Base-by-base conservation (phyloP, 2,113 vertebrate genomes). In the Eubucco bourcierii region DNA sequence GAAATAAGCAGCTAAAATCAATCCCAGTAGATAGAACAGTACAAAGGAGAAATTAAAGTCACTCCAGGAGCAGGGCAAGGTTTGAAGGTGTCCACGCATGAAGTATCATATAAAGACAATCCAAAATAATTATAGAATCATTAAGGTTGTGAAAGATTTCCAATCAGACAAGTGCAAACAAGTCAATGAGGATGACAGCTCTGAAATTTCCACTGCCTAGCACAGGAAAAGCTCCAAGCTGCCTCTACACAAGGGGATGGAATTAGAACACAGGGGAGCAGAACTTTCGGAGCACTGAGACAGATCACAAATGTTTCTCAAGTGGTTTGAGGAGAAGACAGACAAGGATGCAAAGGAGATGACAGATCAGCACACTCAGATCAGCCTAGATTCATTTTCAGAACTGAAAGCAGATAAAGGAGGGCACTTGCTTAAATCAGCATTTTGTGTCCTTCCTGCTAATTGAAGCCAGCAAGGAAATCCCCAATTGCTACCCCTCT, bases 391-490 rank as follows among this genome's bases (percentile, higher is more conserved):
- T 31, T 50, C 0, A 8, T 68, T 67, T 84, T 65, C n/a, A 75
- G 60, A 88, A 56, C 27, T 7, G 6, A 80, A 64, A 56, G 25
- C 2, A 41, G 24, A 28, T 20, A 67, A 2, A 52, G 12, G 33
- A 59, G 12, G 20, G 74, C 53, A 68, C 8, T 75, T 76, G 10
- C 52, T 71, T 47, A 34, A 56, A n/a, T 24, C 17, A 24, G 15
- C 9, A 15, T 10, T 80, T 71, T 68, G 41, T n/a, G 37, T 23
- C 25, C 39, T 70, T 53, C 31, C 58, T 63, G 59, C 21, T 44
- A 4, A 31, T 12, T 0, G 0, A 41, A 78, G 28, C 2, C 14
- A 29, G 14, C 4, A 4, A 78, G 52, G 44, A 80, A 75, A 81
- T 34, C 28, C 18, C 18, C n/a, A 29, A 4, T 28, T 37, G 31